These are phyloP conservation scores for Phrynocephalus versicolor DNA, from an alignment of 2,113 vertebrate genomes.

Conservation along the genomic window DNA sequence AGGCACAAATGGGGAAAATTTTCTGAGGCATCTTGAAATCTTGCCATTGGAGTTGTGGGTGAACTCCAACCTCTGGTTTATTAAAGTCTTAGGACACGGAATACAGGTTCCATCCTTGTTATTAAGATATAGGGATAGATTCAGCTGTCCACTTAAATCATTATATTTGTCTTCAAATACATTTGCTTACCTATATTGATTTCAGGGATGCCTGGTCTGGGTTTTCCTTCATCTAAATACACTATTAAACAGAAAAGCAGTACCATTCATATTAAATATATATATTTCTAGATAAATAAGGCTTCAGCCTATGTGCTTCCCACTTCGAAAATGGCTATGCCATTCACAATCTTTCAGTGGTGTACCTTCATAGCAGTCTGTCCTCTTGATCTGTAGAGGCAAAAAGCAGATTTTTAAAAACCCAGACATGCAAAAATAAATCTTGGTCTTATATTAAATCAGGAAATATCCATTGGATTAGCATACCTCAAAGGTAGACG, in stretches of 20 bases:
- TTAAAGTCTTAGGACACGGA: too few species aligned
- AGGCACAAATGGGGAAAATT: too few species aligned
- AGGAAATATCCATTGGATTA: not conserved
- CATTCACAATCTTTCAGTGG: not conserved
- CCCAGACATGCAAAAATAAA: not conserved
- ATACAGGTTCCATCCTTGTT: too few species aligned
- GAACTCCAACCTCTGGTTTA: too few species aligned
- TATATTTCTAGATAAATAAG: not conserved
- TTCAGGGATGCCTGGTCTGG: constrained; percentile 19
- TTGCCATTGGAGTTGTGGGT: too few species aligned
- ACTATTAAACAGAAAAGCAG: not conserved
- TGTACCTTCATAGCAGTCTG: constrained; percentile 11
- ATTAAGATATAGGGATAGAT: not conserved
- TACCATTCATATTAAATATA: not conserved
- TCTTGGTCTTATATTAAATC: not conserved
- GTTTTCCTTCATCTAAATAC: not conserved
- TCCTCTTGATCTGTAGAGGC: constrained; percentile 13
- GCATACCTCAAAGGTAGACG: constrained; percentile 7
- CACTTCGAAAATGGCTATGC: not conserved
- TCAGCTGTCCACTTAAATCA: not conserved
- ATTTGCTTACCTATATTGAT: constrained; percentile 27
- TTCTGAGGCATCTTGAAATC: too few species aligned
- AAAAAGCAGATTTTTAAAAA: constrained; percentile 3
- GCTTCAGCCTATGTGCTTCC: not conserved
- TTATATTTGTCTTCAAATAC: not conserved